Conservation (phyloP, 2,888 invertebrate genomes). For the Diloba caeruleocephala region DNA sequence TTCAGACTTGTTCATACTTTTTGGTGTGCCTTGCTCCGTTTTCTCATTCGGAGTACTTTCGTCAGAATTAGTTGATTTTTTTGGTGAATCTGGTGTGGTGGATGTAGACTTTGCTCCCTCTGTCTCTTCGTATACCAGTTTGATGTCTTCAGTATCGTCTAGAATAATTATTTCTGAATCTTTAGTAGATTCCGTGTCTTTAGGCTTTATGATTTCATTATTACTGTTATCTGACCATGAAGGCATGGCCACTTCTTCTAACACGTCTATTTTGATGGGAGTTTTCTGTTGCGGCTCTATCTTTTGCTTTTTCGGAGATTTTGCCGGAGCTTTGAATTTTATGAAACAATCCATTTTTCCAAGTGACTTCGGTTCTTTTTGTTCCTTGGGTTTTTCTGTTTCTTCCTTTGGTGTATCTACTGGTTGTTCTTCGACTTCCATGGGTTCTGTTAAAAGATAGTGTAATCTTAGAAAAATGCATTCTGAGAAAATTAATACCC, state of each 20-base stretch:
- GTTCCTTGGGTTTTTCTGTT: conserved; percentile 42
- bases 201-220: conserved; percentile 74
- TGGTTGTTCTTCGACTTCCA: conserved; percentile 63
- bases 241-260: conserved; percentile 84
- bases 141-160: conserved; percentile 89
- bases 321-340: conserved; percentile 79
- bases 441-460: conserved; percentile 63
- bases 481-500: no score
- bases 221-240: conserved; percentile 86
- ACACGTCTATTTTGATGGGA: conserved; percentile 77
- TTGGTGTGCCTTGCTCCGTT: conserved; percentile 18
- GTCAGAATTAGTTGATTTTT: conserved; percentile 15
- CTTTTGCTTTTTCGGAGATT: conserved; percentile 73
- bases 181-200: conserved; percentile 49
- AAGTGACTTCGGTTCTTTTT: conserved; percentile 55
- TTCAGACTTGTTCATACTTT: conserved; percentile 26
- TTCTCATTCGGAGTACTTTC: conserved; percentile 9
- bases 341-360: conserved; percentile 76
- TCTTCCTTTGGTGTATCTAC: conserved; percentile 47
- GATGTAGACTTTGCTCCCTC: conserved; percentile 50
- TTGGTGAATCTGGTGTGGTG: conserved; percentile 46
- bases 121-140: conserved; percentile 89
- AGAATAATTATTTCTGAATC: conserved; percentile 56
- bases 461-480: background rate
- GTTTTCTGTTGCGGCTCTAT: conserved; percentile 68